Evolutionary conservation across 2,888 invertebrate species (phyloP).

Genomic region (Athrips mouffetella): DNA sequence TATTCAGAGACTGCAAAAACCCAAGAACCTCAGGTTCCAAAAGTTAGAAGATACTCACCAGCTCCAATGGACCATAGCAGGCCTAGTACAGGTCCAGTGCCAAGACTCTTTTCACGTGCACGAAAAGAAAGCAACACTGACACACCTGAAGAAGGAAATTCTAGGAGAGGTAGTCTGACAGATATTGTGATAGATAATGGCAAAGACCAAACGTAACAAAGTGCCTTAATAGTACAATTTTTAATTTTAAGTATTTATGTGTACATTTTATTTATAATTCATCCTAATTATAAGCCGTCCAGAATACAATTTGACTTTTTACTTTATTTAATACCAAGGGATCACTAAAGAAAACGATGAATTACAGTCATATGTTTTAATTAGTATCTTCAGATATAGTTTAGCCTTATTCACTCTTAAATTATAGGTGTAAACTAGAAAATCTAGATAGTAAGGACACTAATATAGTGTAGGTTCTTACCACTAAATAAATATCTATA

Average conservation of each 20-base stretch:
- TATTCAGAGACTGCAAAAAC: slow-evolving; percentile 52
- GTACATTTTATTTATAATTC: slow-evolving; percentile 29
- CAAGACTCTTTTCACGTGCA: slow-evolving; percentile 64
- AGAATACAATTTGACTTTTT: slow-evolving; percentile 29
- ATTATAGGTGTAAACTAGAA: slow-evolving; percentile 31
- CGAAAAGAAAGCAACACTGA: slow-evolving; percentile 49
- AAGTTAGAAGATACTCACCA: slow-evolving; percentile 63
- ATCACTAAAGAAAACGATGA: slow-evolving; percentile 25
- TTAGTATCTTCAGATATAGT: slow-evolving; percentile 42
- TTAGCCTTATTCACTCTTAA: slow-evolving; percentile 43
- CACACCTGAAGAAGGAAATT: slow-evolving; percentile 47
- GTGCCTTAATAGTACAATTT: slow-evolving; percentile 56
- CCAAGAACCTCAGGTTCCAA: slow-evolving; percentile 47
- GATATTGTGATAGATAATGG: slow-evolving; percentile 72
- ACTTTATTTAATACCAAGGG: slow-evolving; percentile 9
- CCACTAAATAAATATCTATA: background rate
- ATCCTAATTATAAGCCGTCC: slow-evolving; percentile 49
- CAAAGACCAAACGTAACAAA: slow-evolving; percentile 66
- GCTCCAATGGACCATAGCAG: slow-evolving; percentile 56
- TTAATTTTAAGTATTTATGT: slow-evolving; percentile 29
- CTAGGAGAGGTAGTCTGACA: slow-evolving; percentile 66
- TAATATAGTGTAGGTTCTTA: slow-evolving; percentile 67
- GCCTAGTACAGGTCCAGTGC: slow-evolving; percentile 58
- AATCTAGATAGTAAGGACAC: slow-evolving; percentile 62
- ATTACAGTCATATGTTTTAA: slow-evolving; percentile 48